Evolutionary conservation across 2,113 vertebrate genomes (phyloP), one percentile per base, ranked within the genome.

Genomic region (Dinomys branickii): DNA sequence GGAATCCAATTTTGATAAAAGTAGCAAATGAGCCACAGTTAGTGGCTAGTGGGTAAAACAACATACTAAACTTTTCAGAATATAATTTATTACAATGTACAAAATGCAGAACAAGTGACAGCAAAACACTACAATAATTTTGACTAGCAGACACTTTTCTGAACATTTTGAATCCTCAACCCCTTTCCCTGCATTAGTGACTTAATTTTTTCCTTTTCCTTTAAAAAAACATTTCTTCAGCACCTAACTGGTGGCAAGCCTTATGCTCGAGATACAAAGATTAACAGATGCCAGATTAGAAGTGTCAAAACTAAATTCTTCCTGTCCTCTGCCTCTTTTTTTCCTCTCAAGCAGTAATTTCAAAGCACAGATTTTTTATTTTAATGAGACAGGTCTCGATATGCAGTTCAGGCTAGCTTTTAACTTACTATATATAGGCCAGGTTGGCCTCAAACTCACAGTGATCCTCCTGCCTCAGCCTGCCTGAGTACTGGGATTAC

Each of bases 1-100:
- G 52, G 69, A 96, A 75, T 67, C 56, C 90, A 78, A 20, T 65
- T 82, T 47, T 83, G 58, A 92, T 61, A 26, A 93, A 82, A 87
- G 85, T 54, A 84, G 47, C n/a, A 26, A 93, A 20, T 63, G 16
- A 65, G 41, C 73, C 63, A 44, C 24, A 71, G 28, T 65, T 28
- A 87, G 65, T 0, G 77, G 69, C 47, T 85, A 89, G 65, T 11
- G 77, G n/a, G 61, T 85, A 87, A 94, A 85, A 26, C 17, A 90
- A 80, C 38, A 67, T 0, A 93, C 19, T 54, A 73, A 65, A 54
- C 9, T 71, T 77, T 94, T 80, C 93, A 80, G 93, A 94, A 41
- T 28, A 1, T 44, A 94, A 82, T 58, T 90, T 88, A 73, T 52
- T 59, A 44, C 41, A 44, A 63, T 9, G 71, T 56, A 35, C 54